phyloP scores from a whole-genome alignment of 2,797 vertebrate species.

The Vultur gryphus region DNA sequence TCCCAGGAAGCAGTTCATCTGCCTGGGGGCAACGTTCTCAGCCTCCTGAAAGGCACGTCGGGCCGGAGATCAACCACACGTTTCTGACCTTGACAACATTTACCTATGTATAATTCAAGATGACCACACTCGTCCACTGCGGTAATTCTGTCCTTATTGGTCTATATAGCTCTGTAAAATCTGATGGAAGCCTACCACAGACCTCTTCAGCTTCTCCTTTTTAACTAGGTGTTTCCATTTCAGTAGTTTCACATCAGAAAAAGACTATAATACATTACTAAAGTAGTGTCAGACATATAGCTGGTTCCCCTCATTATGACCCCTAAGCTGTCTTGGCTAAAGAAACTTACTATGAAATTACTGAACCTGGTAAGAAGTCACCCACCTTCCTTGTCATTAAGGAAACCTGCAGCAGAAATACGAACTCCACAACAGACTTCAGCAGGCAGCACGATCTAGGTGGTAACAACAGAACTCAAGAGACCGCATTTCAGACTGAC shows the following conservation, averaged over 20 bases:
- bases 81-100: background rate
- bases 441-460: background rate
- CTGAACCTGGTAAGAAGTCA: background rate
- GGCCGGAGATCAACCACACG: rapidly evolving
- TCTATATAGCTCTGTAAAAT: background rate
- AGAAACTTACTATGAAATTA: background rate
- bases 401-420: background rate
- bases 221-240: background rate
- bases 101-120: rapidly evolving
- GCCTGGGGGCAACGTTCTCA: rapidly evolving
- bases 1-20: background rate
- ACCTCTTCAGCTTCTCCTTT: background rate
- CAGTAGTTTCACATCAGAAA: background rate
- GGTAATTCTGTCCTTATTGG: background rate
- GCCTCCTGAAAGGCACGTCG: background rate
- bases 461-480: too few relatives aligned
- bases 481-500: background rate
- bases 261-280: background rate
- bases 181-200: background rate
- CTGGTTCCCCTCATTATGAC: background rate
- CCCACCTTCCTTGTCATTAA: background rate
- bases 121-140: rapidly evolving
- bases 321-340: background rate
- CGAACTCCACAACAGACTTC: background rate
- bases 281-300: background rate